Percentiles rank a stretch among this genome's conserved stretches.
These are phyloP conservation scores for Dromius quadrimaculatus DNA, from an alignment of 2,888 invertebrate species.

Conservation along the genomic window DNA sequence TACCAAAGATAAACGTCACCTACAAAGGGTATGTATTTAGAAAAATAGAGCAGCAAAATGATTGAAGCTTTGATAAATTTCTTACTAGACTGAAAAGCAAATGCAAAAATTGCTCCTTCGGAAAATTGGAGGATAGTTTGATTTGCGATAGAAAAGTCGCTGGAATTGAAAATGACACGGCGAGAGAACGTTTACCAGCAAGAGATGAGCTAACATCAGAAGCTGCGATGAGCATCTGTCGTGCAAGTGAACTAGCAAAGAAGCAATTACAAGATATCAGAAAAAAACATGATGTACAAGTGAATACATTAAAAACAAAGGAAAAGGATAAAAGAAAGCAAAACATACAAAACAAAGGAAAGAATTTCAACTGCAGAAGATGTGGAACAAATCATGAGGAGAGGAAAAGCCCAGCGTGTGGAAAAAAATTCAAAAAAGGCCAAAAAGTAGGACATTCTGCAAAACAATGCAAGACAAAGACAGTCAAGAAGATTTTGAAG, in stretches of 20 bases:
- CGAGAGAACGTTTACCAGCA: conserved; percentile 48
- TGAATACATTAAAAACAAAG: not conserved
- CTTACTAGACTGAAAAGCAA: conserved; percentile 48
- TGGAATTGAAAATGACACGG: conserved; percentile 44
- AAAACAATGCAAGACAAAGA: not conserved
- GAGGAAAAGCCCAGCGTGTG: not conserved
- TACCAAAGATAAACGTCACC: not conserved
- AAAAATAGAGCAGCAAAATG: not conserved
- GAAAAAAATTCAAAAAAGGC: not conserved
- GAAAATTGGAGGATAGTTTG: conserved; percentile 49
- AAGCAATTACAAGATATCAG: not conserved
- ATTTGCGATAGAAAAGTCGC: conserved; percentile 51
- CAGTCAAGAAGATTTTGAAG: not conserved
- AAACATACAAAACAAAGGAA: too few relatives aligned
- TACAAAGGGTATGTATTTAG: conserved; percentile 12
- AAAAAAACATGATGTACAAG: not conserved
- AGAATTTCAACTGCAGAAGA: not conserved
- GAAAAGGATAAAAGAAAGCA: not conserved
- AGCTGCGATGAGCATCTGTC: not conserved
- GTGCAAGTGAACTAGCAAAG: not conserved
- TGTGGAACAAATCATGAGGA: not conserved
- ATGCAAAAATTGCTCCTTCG: conserved; percentile 51
- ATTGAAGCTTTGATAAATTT: conserved; percentile 52
- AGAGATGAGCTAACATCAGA: conserved; percentile 7
- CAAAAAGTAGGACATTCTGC: not conserved